Base-by-base conservation (phyloP, 2,888 invertebrate species). In the Thera obeliscata region DNA sequence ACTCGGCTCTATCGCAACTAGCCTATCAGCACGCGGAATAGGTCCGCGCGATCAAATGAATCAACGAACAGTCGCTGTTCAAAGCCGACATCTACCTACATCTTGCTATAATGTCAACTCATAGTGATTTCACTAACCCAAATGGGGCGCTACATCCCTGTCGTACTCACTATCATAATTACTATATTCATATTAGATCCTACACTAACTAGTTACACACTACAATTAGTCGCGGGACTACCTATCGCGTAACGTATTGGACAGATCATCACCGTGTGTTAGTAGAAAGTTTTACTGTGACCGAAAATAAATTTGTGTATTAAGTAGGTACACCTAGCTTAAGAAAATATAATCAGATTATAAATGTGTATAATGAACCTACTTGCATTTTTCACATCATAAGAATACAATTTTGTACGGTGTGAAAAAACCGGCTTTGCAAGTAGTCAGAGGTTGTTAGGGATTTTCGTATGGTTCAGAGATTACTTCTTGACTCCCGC, bases 241-340 rank as follows among this genome's bases (percentile, higher is more conserved):
- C 64, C 72, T 67, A 68, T 81, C 81, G 78, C 78, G 74, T 81
- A 78, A 78, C 74, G 76, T 86, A 87, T 82, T 90, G 91, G 91
- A 91, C 91, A 90, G 90, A 90, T 89, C 86, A 84, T 85, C 85
- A 86, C 84, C 83, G 82, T 82, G 81, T 83, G 79, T 82, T 78
- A 78, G 74, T 76, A 64, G 46, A 66, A 67, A 68, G 61, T 79
- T 57, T 9, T 77, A 66, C 76, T 79, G 84, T 85, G 84, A 87
- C 82, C 81, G 76, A 82, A 82, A 82, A 81, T 78, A 56, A 78
- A 78, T 76, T 33, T 74, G 78, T 76, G 78, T 79, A 78, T 81
- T 74, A 71, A 79, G 76, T 77, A 22, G 22, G 22, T 22, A 81
- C 78, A 79, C 81, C 48, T 64, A 54, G 12, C 64, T 56, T 58